phyloP scores from a whole-genome alignment of 2,113 vertebrate genomes.

The Antidorcas marsupialis region DNA sequence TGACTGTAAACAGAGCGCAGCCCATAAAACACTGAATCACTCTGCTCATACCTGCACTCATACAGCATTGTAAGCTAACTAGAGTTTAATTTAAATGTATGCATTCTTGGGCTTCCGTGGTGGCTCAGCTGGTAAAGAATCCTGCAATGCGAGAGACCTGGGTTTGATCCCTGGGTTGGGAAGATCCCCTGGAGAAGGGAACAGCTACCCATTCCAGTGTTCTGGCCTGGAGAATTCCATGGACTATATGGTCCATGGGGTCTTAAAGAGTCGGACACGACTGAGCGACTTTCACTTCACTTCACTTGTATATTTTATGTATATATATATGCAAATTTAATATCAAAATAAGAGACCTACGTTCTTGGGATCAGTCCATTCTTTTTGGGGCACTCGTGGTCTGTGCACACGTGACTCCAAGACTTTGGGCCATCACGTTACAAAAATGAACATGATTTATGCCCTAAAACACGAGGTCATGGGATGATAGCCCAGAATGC shows the following conservation, averaged over 20 bases:
- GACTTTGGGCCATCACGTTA: not conserved
- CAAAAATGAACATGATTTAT: not conserved
- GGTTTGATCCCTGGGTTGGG: not conserved
- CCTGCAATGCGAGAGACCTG: not conserved
- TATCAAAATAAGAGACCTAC: not conserved
- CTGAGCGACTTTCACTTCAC: not conserved
- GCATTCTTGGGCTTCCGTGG: not conserved
- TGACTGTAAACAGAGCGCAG: accelerated
- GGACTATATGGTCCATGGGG: not conserved
- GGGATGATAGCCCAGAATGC: not conserved
- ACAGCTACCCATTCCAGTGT: not conserved
- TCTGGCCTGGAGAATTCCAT: not conserved
- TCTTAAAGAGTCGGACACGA: not conserved
- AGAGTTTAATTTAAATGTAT: not conserved
- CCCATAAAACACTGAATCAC: accelerated
- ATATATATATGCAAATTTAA: not conserved
- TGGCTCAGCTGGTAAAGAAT: not conserved
- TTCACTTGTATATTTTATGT: not conserved
- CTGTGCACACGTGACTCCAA: not conserved
- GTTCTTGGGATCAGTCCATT: not conserved
- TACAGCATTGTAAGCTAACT: not conserved
- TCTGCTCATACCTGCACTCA: not conserved
- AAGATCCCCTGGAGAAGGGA: not conserved
- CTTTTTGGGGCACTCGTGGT: not conserved
- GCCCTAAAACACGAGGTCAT: not conserved